A percentile compares a stretch with the other conserved stretches of the same genome.
Evolutionary conservation across 2,888 invertebrate genomes (phyloP).

Genomic region (Spilosoma lubricipeda): DNA sequence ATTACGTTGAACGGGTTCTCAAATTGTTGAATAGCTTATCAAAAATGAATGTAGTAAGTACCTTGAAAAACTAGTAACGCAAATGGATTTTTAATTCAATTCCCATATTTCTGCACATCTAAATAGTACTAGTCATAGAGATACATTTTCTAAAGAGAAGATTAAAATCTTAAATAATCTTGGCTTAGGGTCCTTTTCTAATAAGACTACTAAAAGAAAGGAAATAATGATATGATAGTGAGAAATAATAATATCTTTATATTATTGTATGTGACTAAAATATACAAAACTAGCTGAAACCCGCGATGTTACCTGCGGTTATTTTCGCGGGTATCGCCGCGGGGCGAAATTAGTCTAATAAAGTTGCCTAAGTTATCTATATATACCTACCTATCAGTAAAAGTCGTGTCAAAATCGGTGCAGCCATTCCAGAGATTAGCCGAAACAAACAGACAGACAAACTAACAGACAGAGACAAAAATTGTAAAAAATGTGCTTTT

Average conservation of each 20-base stretch:
- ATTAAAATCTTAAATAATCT: not conserved
- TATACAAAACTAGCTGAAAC: not conserved
- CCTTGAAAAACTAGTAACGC: not conserved
- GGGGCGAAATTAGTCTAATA: too few relatives aligned
- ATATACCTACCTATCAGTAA: too few relatives aligned
- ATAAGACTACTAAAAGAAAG: not conserved
- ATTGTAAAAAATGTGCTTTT: too few relatives aligned
- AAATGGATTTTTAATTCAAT: not conserved
- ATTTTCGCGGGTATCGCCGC: too few relatives aligned
- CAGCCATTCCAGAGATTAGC: too few relatives aligned
- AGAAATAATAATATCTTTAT: not conserved
- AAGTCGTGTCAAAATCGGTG: too few relatives aligned
- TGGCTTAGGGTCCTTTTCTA: not conserved
- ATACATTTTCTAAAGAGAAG: too few relatives aligned
- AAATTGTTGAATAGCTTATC: not conserved
- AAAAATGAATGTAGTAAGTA: not conserved
- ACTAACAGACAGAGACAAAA: too few relatives aligned
- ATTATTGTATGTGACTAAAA: not conserved
- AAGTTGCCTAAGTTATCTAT: too few relatives aligned
- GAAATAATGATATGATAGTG: too few relatives aligned
- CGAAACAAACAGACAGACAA: too few relatives aligned
- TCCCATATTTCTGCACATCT: not conserved
- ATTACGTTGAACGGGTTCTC: not conserved
- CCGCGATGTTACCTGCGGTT: too few relatives aligned
- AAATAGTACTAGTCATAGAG: not conserved